These are phyloP conservation scores for Bucco capensis DNA, from an alignment of 2,113 vertebrate genomes.

Conservation along the genomic window DNA sequence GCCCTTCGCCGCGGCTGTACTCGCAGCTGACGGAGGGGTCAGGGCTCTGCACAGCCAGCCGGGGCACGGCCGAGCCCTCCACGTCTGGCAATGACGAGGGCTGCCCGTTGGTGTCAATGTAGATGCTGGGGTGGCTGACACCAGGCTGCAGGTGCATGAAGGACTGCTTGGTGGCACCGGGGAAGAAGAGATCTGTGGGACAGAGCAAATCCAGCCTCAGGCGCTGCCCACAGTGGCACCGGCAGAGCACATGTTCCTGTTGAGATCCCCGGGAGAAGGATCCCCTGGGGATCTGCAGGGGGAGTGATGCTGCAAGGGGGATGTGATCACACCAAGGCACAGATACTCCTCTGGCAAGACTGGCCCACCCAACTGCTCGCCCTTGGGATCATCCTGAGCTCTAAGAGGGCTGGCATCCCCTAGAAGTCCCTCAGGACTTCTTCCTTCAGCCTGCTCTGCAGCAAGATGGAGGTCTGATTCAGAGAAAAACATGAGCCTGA, in stretches of 20 bases:
- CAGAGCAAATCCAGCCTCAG: background rate
- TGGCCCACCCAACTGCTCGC: fast-evolving
- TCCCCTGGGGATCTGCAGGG: background rate
- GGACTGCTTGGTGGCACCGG: background rate
- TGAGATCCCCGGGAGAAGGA: background rate
- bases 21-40: constrained; percentile 34
- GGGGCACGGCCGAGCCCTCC: background rate
- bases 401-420: fast-evolving
- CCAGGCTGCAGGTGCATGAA: constrained; percentile 53
- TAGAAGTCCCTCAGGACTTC: background rate
- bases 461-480: fast-evolving
- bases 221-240: fast-evolving
- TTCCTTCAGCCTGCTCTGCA: background rate
- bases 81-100: constrained; percentile 5
- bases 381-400: background rate
- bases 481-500: background rate
- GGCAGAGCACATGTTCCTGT: fast-evolving
- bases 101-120: constrained; percentile 66
- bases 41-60: background rate
- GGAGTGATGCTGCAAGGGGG: fast-evolving
- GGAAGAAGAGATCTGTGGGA: constrained; percentile 17
- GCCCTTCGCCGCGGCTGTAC: constrained; percentile 34
- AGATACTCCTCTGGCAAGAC: fast-evolving
- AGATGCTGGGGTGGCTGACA: constrained; percentile 56
- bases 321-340: fast-evolving